Conservation (phyloP, 2,113 vertebrate genomes). For the Psittacula cyanocephala region DNA sequence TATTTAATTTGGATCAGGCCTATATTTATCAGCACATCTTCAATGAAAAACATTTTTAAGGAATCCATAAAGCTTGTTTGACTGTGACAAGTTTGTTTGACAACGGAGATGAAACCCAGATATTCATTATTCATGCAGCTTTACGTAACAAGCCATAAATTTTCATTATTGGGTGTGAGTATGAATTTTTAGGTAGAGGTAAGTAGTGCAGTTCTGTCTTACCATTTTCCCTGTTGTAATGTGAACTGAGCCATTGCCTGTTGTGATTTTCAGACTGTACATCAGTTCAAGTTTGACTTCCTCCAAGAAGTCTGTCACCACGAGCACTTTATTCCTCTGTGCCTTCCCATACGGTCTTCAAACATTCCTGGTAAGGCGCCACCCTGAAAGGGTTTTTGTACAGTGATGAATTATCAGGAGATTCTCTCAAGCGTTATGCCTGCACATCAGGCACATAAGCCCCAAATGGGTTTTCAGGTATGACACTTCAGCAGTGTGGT, state of each 20-base stretch:
- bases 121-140: not conserved
- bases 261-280: slow-evolving; percentile 81
- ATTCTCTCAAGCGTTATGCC: not conserved
- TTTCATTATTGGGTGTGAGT: not conserved
- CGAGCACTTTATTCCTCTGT: slow-evolving; percentile 94
- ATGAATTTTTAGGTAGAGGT: not conserved
- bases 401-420: not conserved
- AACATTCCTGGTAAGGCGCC: slow-evolving; percentile 79
- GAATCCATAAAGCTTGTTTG: not conserved
- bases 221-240: not conserved
- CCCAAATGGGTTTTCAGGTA: not conserved
- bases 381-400: not conserved
- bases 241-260: not conserved
- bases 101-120: not conserved
- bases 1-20: not conserved
- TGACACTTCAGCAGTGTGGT: not conserved
- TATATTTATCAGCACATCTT: not conserved
- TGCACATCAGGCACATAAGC: not conserved
- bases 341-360: slow-evolving; percentile 89
- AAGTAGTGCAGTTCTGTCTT: not conserved
- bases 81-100: not conserved
- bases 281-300: slow-evolving; percentile 95
- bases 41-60: not conserved
- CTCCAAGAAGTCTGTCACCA: slow-evolving; percentile 95
- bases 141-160: not conserved